These are phyloP conservation scores for Heliangelus exortis DNA, from an alignment of 2,797 vertebrate species.

Conservation along the genomic window DNA sequence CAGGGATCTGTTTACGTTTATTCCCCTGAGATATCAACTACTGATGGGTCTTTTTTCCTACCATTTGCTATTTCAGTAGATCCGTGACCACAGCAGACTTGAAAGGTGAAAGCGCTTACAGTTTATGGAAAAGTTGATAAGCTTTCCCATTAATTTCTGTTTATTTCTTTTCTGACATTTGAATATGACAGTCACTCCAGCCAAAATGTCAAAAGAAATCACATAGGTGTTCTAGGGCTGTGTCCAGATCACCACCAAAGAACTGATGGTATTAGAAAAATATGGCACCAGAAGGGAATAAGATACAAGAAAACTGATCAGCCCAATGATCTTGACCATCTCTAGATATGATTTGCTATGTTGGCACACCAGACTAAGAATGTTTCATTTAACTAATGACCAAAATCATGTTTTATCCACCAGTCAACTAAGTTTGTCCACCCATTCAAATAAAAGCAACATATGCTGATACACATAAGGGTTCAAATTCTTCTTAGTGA, in stretches of 20 bases:
- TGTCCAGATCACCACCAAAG: not conserved
- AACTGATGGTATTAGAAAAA: not conserved
- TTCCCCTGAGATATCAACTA: not conserved
- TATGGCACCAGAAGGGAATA: not conserved
- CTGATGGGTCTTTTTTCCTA: not conserved
- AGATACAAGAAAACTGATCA: not conserved
- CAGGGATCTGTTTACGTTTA: not conserved
- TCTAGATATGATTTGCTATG: not conserved
- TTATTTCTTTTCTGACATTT: not conserved
- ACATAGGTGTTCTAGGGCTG: not conserved
- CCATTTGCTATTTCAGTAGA: not conserved
- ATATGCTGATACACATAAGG: not conserved
- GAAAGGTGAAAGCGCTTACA: not conserved
- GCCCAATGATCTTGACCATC: not conserved
- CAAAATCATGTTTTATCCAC: not conserved
- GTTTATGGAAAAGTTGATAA: not conserved
- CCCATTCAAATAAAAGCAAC: not conserved
- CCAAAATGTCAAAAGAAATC: not conserved
- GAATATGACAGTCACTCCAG: not conserved
- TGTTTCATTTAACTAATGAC: not conserved
- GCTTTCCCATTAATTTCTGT: not conserved
- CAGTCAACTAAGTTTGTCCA: not conserved
- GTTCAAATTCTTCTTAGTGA: not conserved
- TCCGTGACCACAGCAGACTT: not conserved
- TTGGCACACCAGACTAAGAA: not conserved